Base-by-base conservation (phyloP, 2,888 invertebrate genomes). In the Pseudococcus jackbeardsleyi region DNA sequence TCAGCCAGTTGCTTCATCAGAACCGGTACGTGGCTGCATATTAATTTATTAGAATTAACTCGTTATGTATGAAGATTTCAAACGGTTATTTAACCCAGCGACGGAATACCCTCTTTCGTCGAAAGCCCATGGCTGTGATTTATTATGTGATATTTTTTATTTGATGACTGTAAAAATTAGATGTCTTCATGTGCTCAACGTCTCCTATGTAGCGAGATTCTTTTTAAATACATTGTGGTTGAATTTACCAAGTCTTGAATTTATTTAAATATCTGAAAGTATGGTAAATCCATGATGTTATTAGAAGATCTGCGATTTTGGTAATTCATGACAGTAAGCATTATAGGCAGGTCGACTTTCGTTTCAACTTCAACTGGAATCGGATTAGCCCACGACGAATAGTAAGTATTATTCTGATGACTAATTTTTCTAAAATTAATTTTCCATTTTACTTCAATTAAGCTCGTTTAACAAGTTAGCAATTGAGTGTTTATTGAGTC, bases 21-120 rank as follows among this genome's bases (percentile, higher is more conserved):
- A 95, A 93, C 93, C 94, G 92, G 95, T 95, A 93, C 93, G 94
- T 94, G 90, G 88, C 82, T 87, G 77, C 50, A 87, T 50, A 50
- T 79, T 85, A n/a, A 42, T 87, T 79, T 87, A 42, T 77, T 86
- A 77, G 26, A 59, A 33, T 64, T 85, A 85, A 39, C 12, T 79
- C 42, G 42, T 39, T 79, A 42, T 42, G 22, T 79, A 39, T n/a
- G 79, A 79, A 42, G 79, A 79, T 79, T 42, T 39, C 79, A 39
- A 46, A n/a, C 42, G 79, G 79, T 79, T n/a, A 46, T 42, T 19
- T 19, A 79, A 79, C 79, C 79, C 42, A n/a, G 12, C 15, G 12
- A 72, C 33, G 33, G 4, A 79, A n/a, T 79, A 7, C n/a, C 8
- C 42, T 46, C 33, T 42, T 72, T n/a, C 42, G 9, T 79, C 19